Conservation (phyloP, 2,888 invertebrate species). For the Onthophagus sagittarius region DNA sequence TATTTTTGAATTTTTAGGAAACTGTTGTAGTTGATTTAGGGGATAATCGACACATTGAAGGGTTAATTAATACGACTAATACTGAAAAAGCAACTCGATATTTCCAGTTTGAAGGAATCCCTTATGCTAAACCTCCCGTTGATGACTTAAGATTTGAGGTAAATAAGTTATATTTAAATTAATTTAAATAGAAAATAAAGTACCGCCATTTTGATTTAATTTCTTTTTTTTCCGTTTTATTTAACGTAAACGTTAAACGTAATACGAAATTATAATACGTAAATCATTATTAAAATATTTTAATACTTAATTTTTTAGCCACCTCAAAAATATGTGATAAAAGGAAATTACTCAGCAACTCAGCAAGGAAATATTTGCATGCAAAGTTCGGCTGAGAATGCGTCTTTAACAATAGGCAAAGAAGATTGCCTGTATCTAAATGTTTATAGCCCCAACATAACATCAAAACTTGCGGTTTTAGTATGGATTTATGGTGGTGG, state of each 20-base stretch:
- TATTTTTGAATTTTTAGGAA: neutral
- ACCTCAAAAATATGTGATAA: neutral
- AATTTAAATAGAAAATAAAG: no score
- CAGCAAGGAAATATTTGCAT: neutral
- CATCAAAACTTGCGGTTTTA: conserved; percentile 33
- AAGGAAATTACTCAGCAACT: conserved; percentile 27
- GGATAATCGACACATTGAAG: neutral
- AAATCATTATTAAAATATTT: no score
- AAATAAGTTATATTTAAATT: neutral
- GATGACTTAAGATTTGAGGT: conserved; percentile 6
- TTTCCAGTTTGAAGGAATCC: conserved; percentile 2
- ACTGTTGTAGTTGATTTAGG: neutral
- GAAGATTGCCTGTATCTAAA: conserved; percentile 39
- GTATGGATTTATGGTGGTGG: conserved; percentile 39
- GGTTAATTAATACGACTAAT: neutral
- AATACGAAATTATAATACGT: no score
- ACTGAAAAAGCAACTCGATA: neutral
- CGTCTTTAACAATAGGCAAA: conserved; percentile 14
- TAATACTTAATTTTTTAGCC: neutral
- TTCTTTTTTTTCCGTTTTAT: no score
- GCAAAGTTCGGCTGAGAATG: neutral
- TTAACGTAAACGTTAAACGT: no score
- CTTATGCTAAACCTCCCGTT: neutral
- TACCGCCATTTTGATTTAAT: no score
- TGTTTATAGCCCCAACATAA: conserved; percentile 35